Evolutionary conservation across 2,113 vertebrate genomes (phyloP), one percentile per base, ranked within the genome.

Genomic region (Epinephelus lanceolatus): DNA sequence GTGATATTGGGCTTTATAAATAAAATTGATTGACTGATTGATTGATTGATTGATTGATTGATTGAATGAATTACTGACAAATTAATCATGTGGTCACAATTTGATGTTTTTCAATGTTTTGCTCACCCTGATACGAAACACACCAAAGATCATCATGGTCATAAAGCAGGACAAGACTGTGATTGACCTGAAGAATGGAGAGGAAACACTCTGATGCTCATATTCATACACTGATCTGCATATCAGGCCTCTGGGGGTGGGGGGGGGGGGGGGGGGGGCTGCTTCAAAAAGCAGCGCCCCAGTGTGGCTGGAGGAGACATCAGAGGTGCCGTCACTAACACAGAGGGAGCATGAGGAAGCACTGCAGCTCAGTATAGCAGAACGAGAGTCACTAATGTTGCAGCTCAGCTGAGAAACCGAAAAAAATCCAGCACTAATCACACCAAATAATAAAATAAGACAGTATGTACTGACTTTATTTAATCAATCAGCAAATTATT

Each of bases 281-380:
- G 66, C 14, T 62, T 74, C 42, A 68, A 57, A 88, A 79, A 61
- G 55, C 49, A 90, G 80, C 78, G 60, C 87, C 87, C 27, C 86
- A 37, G 61, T 70, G 88, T 87, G 89, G 83, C 73, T 59, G 85
- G 85, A 87, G 81, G 86, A 86, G 49, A 72, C 30, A 33, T 80
- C 53, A 72, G 78, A 56, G 61, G 18, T 45, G 30, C 67, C 51
- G 63, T 66, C 68, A 59, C 17, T 18, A 5, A 40, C 66, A 59
- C 27, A 61, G 62, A 65, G n/a, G 56, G 47, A 47, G 42, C 60
- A 7, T 2, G 19, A 23, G 62, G 13, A 19, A 69, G 17, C 66
- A 19, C 25, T 68, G 66, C 47, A 33, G 67, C 67, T 52, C 67
- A 8, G 51, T 0, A 5, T 14, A 9, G 49, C 67, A 11, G 15